Evolutionary conservation across 2,797 vertebrate genomes (phyloP), one percentile per base, ranked within the genome.

Genomic region (Scolopax rusticola): DNA sequence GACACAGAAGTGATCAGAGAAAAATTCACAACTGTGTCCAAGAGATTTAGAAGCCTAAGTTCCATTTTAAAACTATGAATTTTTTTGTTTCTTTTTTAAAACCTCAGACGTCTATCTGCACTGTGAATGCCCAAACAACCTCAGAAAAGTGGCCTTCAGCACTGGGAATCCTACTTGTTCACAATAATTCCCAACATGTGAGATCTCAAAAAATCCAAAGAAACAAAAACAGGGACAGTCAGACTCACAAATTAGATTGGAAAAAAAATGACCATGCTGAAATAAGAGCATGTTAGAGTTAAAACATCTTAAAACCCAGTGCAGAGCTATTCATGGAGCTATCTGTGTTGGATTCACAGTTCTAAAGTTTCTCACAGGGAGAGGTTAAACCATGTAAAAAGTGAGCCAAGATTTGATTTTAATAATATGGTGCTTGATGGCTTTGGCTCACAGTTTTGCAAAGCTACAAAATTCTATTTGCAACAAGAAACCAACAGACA

Each of bases 171-270:
- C 12, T 11, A 51, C 21, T 12, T 9, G 30, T 32, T 32, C 17
- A 4, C 8, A 15, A 2, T 3, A 9, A 5, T 6, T 24, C 21
- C 57, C 17, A 43, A 25, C 8, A 3, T 0, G 1, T 1, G 19
- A 38, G 11, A 30, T 17, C 43, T 47, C 18, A 40, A 83, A 68
- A 53, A 32, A 18, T 4, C 43, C 48, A 71, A 11, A 38, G 23
- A 70, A 84, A 36, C 3, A 32, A 33, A 36, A 16, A 69, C 36
- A 73, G 12, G n/a, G 24, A 53, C 88, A 75, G 5, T 24, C 41
- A 60, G 23, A 15, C 8, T 38, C 23, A 48, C 11, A 15, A 53
- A 36, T 10, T 18, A 25, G 19, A 14, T 10, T 24, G 25, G 9
- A 54, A 59, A 23, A 48, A 51, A 17, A 5, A 12, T 2, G 2